Evolutionary conservation across 2,888 invertebrate genomes (phyloP).

Genomic region (Hedychridium roseum): DNA sequence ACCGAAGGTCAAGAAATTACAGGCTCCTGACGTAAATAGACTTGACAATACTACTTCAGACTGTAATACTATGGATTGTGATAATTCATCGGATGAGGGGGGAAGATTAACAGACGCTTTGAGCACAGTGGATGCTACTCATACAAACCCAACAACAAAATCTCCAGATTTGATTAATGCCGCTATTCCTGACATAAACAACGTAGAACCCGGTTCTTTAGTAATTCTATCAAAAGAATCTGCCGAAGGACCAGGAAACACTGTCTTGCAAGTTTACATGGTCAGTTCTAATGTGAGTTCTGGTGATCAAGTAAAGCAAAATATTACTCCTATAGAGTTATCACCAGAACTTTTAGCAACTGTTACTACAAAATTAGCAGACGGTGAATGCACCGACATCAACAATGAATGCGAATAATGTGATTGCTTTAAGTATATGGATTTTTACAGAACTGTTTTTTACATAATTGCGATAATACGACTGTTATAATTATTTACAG

Average conservation of each 20-base stretch:
- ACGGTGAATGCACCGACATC: constrained; percentile 29
- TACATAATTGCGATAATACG: no score
- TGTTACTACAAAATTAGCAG: constrained; percentile 41
- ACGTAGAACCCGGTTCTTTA: constrained; percentile 65
- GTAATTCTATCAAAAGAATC: constrained; percentile 65
- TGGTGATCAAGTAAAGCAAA: constrained; percentile 37
- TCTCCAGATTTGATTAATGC: constrained; percentile 32
- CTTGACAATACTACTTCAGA: constrained; percentile 32
- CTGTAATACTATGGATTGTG: constrained; percentile 16
- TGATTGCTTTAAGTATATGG: constrained; percentile 5
- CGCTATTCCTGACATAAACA: constrained; percentile 44
- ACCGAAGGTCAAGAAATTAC: constrained; percentile 56
- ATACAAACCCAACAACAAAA: constrained; percentile 3
- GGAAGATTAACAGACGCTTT: constrained; percentile 2
- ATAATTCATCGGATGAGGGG: background rate
- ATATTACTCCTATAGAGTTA: constrained; percentile 55
- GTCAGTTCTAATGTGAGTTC: constrained; percentile 57
- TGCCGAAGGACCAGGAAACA: constrained; percentile 61
- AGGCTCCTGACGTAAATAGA: constrained; percentile 43
- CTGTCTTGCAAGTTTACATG: constrained; percentile 65
- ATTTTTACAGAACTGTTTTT: no score
- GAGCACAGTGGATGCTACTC: constrained; percentile 2
- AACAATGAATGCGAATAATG: constrained; percentile 25
- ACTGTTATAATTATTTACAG: no score
- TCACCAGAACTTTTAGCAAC: constrained; percentile 57